phyloP scores from a whole-genome alignment of 2,113 vertebrate genomes.

The Neomonachus schauinslandi region DNA sequence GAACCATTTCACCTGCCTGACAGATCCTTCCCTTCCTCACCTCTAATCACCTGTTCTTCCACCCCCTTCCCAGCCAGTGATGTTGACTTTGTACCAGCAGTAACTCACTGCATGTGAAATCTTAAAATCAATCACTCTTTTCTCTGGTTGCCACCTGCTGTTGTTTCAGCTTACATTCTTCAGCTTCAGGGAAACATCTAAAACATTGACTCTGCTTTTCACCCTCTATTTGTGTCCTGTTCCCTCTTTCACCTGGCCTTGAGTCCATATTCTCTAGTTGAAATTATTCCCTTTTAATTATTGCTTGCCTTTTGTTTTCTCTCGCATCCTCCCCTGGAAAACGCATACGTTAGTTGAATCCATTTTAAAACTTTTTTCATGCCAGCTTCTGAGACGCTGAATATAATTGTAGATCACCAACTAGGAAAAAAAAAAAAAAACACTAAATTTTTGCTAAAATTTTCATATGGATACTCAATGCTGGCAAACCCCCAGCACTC shows the following conservation, averaged over 20 bases:
- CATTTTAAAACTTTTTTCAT: background rate
- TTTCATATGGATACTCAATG: background rate
- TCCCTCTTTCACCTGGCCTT: background rate
- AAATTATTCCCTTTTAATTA: conserved; percentile 25
- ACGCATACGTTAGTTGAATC: background rate
- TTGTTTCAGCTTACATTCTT: background rate
- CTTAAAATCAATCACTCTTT: background rate
- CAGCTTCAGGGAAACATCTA: background rate
- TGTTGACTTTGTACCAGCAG: background rate
- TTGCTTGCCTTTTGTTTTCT: background rate
- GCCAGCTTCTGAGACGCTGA: background rate
- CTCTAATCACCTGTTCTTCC: background rate
- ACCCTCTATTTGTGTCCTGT: background rate
- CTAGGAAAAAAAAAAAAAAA: background rate
- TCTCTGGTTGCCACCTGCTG: background rate
- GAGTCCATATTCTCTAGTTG: background rate
- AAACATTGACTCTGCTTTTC: background rate
- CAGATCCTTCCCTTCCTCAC: background rate
- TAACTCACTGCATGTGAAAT: background rate
- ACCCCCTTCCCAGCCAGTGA: background rate
- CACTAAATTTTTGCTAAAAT: background rate
- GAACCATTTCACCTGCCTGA: background rate
- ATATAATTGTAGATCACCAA: background rate
- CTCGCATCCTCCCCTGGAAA: background rate
- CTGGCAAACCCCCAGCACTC: background rate